Conservation (phyloP, 1,140 invertebrate species). For the Bemisia tabaci region DNA sequence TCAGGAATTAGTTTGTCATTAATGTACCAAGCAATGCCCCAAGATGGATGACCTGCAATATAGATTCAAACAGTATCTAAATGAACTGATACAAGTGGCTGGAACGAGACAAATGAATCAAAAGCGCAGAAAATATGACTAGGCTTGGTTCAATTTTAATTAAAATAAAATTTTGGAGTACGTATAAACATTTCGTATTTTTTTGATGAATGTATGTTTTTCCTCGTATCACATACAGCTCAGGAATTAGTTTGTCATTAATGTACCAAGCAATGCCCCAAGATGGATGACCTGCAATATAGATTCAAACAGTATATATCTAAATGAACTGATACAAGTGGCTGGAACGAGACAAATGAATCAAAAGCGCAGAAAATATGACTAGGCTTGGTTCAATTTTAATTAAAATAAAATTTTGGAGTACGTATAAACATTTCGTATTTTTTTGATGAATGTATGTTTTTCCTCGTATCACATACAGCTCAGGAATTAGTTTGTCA, state of each 20-base stretch:
- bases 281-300: constrained; percentile 46
- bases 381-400: no score
- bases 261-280: constrained; percentile 91
- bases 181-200: constrained; percentile 56
- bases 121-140: no score
- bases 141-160: no score
- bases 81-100: no score
- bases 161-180: no score
- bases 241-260: constrained; percentile 79
- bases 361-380: no score
- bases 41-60: constrained; percentile 50
- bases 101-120: no score
- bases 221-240: constrained; percentile 76
- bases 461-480: constrained; percentile 74
- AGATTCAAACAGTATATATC: constrained; percentile 9
- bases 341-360: no score
- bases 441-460: constrained; percentile 72
- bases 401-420: no score
- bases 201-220: constrained; percentile 68
- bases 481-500: constrained; percentile 74
- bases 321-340: no score
- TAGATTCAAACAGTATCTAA: constrained; percentile 9
- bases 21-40: constrained; percentile 88
- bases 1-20: constrained; percentile 84
- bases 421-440: constrained; percentile 42